Evolutionary conservation across 2,888 invertebrate species (phyloP).

Genomic region (Linhomoeus sp.): DNA sequence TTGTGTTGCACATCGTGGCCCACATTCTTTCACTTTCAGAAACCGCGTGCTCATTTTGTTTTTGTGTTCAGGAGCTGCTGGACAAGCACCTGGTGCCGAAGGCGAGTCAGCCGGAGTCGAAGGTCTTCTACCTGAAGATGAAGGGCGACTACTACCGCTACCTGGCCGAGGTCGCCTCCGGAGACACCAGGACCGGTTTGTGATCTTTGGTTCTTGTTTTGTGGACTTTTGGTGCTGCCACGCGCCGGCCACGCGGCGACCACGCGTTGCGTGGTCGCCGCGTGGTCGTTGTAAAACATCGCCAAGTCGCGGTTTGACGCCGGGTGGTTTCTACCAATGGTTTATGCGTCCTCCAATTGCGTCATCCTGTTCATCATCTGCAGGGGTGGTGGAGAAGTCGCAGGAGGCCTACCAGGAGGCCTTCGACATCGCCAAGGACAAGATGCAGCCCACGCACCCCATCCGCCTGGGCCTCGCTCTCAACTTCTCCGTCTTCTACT

Average conservation of each 20-base stretch:
- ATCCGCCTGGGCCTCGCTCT: slow-evolving; percentile 95
- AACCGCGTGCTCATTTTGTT: no score
- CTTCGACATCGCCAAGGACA: slow-evolving; percentile 87
- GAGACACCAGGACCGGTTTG: slow-evolving; percentile 91
- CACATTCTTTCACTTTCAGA: no score
- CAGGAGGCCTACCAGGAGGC: slow-evolving; percentile 97
- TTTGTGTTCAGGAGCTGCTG: slow-evolving; percentile 60
- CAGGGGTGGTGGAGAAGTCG: slow-evolving; percentile 79
- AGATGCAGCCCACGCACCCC: slow-evolving; percentile 98
- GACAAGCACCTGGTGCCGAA: slow-evolving; percentile 97
- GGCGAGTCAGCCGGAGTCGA: slow-evolving; percentile 94
- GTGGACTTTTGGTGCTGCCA: no score
- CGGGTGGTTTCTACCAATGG: no score
- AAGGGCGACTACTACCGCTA: slow-evolving; percentile 99
- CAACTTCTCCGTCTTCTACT: slow-evolving; percentile 99
- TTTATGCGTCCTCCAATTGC: no score
- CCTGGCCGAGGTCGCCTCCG: slow-evolving; percentile 97
- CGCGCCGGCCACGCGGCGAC: no score
- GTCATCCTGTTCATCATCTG: no score
- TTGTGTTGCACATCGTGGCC: no score
- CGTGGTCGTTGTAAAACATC: no score
- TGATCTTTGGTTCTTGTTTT: no score
- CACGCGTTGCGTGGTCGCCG: no score
- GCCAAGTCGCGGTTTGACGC: no score
- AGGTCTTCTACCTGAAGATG: slow-evolving; percentile 99